A percentile compares a stretch with the other conserved stretches of the same genome.
Evolutionary conservation across 2,113 vertebrate species (phyloP).

Genomic region (Dipodomys spectabilis): DNA sequence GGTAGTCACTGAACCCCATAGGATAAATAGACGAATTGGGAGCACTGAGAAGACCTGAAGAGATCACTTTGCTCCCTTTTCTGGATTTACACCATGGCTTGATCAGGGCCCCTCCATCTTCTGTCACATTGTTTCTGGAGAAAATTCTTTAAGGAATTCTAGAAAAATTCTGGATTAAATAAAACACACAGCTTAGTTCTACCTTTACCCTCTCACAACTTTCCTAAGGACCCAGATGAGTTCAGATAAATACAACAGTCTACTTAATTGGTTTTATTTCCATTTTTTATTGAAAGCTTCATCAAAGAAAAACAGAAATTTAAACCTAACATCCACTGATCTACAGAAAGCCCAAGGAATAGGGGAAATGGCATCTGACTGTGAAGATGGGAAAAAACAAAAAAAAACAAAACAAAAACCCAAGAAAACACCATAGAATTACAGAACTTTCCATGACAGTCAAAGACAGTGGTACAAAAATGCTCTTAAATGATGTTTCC

Average conservation of each 20-base stretch:
- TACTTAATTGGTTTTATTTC: conserved; percentile 83
- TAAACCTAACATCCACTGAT: conserved; percentile 98
- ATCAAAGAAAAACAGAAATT: conserved; percentile 98
- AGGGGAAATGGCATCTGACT: conserved; percentile 92
- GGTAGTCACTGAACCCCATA: neutral
- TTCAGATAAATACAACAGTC: conserved; percentile 76
- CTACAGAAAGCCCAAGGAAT: conserved; percentile 97
- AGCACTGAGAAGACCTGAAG: neutral
- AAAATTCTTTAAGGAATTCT: neutral
- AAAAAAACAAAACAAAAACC: conserved; percentile 71
- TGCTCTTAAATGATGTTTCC: conserved; percentile 89
- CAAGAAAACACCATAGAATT: conserved; percentile 85
- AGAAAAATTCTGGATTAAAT: neutral
- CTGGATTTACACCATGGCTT: neutral
- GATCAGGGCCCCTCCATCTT: neutral
- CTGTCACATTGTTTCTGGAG: neutral
- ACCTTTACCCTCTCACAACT: neutral
- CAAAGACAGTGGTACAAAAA: conserved; percentile 94
- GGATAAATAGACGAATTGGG: neutral
- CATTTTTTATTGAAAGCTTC: conserved; percentile 99
- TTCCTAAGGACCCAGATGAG: conserved; percentile 10
- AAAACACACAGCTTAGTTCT: neutral
- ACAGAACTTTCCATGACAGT: conserved; percentile 89
- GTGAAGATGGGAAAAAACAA: conserved; percentile 90
- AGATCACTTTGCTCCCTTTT: fast-evolving